Evolutionary conservation across 2,113 vertebrate genomes (phyloP), one percentile per base, ranked within the genome.

Genomic region (Oreotrochilus melanogaster): DNA sequence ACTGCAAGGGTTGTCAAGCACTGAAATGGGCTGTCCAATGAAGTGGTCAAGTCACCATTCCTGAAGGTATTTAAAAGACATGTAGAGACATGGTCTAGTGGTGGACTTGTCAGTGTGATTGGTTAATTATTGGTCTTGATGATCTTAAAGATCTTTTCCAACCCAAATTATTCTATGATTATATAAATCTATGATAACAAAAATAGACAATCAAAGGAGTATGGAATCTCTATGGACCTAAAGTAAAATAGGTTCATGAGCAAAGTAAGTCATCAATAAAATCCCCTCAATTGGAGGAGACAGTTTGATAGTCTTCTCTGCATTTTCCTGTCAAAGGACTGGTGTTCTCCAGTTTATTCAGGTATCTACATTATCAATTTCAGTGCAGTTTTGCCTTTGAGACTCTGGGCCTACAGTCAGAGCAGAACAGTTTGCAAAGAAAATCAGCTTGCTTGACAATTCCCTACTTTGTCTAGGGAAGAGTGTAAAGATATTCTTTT

Each of bases 401-500:
- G 25, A 64, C 14, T 50, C 50, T n/a, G 25, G 37, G 23, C 50
- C 74, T 73, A 28, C 51, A 43, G 51, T 93, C 31, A 73, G 43
- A 94, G 18, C 30, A 78, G 54, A 93, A 69, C 11, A 51, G 33
- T 70, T 83, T 76, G 71, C 56, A 74, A 61, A 83, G 76, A 37
- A 89, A 92, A 84, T 65, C 53, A 71, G 19, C 58, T 78, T 72
- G 48, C 56, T 73, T 90, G 88, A 86, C 42, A 90, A 75, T 86
- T 86, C 79, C 33, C 8, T 82, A 53, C 62, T 76, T 54, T 91
- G 92, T 79, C 82, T 89, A 78, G 79, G 61, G 67, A 97, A 83
- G 78, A 88, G 56, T 89, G 80, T 75, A 96, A 93, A 97, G 89
- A 78, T 96, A 96, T 95, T 91, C 54, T 92, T 75, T 95, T 67